phyloP scores from a whole-genome alignment of 2,888 invertebrate species.

The Altica lythri region DNA sequence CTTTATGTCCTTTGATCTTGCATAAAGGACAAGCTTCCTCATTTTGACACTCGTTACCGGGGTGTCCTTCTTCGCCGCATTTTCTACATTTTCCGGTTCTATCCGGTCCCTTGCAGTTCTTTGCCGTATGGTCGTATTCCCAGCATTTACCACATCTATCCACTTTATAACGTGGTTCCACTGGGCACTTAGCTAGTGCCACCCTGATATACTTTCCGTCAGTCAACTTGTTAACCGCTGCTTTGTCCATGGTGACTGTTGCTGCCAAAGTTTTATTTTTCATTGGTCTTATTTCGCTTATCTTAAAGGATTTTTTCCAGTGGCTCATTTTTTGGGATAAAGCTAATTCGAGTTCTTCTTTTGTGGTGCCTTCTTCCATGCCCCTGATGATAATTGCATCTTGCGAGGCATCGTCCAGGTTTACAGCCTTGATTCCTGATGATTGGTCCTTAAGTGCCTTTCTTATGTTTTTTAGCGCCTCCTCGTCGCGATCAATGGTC shows the following conservation, averaged over 20 bases:
- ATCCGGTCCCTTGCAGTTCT: constrained; percentile 2
- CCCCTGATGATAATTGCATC: constrained; percentile 1
- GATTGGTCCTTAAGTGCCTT: not conserved
- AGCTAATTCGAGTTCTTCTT: not conserved
- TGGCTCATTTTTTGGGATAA: not conserved
- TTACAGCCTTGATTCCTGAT: not conserved
- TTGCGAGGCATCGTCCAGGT: not conserved
- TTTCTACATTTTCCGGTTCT: not conserved
- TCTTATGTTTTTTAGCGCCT: not conserved
- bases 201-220: not conserved
- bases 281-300: constrained; percentile 3
- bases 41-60: not conserved
- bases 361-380: not conserved
- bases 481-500: constrained; percentile 8
- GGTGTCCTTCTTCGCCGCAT: constrained; percentile 1
- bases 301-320: not conserved
- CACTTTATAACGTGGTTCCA: not conserved
- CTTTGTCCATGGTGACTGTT: not conserved
- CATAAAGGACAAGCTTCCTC: constrained; percentile 1
- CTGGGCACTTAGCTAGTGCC: not conserved
- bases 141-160: constrained; percentile 1
- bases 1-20: not conserved
- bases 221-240: not conserved
- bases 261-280: not conserved
- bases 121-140: not conserved